Base-by-base conservation (phyloP, 2,888 invertebrate species). In the Taphrorychus bicolor region DNA sequence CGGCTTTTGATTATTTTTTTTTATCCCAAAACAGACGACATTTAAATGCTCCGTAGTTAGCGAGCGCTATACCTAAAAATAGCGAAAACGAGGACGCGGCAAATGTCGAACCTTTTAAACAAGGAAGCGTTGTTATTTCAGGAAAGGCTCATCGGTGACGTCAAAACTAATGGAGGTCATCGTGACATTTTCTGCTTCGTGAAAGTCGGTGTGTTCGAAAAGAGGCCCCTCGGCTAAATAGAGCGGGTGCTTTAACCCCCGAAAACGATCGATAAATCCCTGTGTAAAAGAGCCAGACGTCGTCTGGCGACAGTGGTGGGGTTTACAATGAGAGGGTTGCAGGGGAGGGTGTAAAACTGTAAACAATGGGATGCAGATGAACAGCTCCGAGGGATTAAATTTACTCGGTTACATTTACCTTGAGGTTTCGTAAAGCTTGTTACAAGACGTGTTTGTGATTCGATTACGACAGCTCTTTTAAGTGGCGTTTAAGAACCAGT, bases 181-280 rank as follows among this genome's bases (percentile, higher is more conserved):
- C 32, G 32, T 32, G 32, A 32, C 32, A 32, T 32, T 32, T 32
- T 32, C n/a, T n/a, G n/a, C n/a, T n/a, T n/a, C n/a, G n/a, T n/a
- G n/a, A n/a, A n/a, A n/a, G n/a, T n/a, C n/a, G n/a, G n/a, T n/a
- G n/a, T n/a, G n/a, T n/a, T n/a, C n/a, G n/a, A n/a, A n/a, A n/a
- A n/a, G n/a, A n/a, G n/a, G n/a, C n/a, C n/a, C n/a, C n/a, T n/a
- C 32, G 32, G 32, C 3, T 32, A 32, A 9, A 32, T 9, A 19
- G n/a, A 40, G 56, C 56, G 56, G 62, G 62, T 62, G 62, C 56
- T 56, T 61, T 54, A 53, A 61, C 61, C 61, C 54, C 53, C 62
- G 21, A 62, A 62, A 62, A 62, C 18, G 48, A 62, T 62, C 62
- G 62, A 62, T 62, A 62, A 56, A 62, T 48, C 62, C 61, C 56